A percentile compares a stretch with the other conserved stretches of the same genome.
Evolutionary conservation across 2,113 vertebrate species (phyloP).

Genomic region (Arothron firmamentum): DNA sequence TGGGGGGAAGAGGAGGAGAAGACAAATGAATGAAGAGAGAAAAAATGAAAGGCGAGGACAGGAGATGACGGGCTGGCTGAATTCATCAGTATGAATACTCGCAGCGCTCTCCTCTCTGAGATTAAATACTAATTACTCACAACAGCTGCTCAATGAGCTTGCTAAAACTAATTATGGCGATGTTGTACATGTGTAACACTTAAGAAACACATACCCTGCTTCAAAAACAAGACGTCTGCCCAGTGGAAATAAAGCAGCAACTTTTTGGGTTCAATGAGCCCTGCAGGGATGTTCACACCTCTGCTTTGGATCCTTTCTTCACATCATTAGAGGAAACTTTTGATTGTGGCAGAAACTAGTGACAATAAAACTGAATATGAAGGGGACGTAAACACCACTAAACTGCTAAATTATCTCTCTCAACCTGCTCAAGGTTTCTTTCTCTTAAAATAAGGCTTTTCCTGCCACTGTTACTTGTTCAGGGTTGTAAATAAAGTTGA

Average conservation of each 20-base stretch:
- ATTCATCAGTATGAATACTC: conserved; percentile 69
- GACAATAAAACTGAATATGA: neutral
- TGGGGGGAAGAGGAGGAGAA: conserved; percentile 12
- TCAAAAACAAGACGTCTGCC: conserved; percentile 37
- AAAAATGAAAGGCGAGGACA: conserved; percentile 50
- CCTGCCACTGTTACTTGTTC: too few relatives aligned
- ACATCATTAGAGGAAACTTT: neutral
- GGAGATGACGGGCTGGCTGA: conserved; percentile 45
- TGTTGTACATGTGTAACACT: conserved; percentile 66
- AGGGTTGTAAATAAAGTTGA: too few relatives aligned
- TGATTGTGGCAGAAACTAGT: too few relatives aligned
- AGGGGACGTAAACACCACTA: neutral
- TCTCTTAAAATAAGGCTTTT: neutral
- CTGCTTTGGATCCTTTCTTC: conserved; percentile 8
- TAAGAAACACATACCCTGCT: conserved; percentile 45
- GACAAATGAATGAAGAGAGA: conserved; percentile 41
- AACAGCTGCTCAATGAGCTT: conserved; percentile 68
- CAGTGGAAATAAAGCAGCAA: conserved; percentile 33
- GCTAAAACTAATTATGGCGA: conserved; percentile 65
- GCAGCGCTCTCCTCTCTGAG: conserved; percentile 53
- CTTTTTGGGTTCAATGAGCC: conserved; percentile 6
- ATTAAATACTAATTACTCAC: conserved; percentile 70
- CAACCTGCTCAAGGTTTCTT: neutral
- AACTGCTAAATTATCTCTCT: too few relatives aligned
- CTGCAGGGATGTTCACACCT: conserved; percentile 23